phyloP scores from a whole-genome alignment of 1,140 invertebrate species.

The Aleiodes sp. region DNA sequence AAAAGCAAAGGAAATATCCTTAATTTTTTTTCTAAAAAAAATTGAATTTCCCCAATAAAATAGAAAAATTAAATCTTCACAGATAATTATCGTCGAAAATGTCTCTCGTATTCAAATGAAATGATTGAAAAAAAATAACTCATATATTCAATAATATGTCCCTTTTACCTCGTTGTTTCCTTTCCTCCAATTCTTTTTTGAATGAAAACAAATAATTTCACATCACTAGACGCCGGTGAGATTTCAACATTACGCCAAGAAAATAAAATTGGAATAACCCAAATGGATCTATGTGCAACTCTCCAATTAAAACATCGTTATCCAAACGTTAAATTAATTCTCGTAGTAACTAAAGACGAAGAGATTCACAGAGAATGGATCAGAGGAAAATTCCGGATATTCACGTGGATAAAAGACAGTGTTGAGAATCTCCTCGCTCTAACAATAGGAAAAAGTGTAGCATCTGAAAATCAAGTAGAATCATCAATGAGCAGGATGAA shows the following conservation, averaged over 20 bases:
- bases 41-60: too few species aligned
- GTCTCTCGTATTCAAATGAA: too few species aligned
- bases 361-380: slow-evolving; percentile 48
- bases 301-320: slow-evolving; percentile 47
- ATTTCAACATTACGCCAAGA: slow-evolving; percentile 41
- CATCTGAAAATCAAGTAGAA: slow-evolving; percentile 23
- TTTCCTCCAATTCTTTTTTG: too few species aligned
- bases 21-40: too few species aligned
- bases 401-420: slow-evolving; percentile 45
- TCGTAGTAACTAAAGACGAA: slow-evolving; percentile 43
- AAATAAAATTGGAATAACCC: slow-evolving; percentile 52
- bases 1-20: too few species aligned
- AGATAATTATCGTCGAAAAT: too few species aligned
- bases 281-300: slow-evolving; percentile 46
- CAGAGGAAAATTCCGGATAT: slow-evolving; percentile 46
- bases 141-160: too few species aligned
- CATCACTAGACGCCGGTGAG: slow-evolving; percentile 41
- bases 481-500: slow-evolving; percentile 32
- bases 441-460: slow-evolving; percentile 31
- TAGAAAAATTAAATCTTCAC: too few species aligned
- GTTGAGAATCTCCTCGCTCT: slow-evolving; percentile 40
- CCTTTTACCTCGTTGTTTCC: too few species aligned
- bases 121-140: too few species aligned
- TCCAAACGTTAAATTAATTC: slow-evolving; percentile 43
- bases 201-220: too few species aligned